Evolutionary conservation across 2,113 vertebrate genomes (phyloP).

Genomic region (Dissostichus mawsoni): DNA sequence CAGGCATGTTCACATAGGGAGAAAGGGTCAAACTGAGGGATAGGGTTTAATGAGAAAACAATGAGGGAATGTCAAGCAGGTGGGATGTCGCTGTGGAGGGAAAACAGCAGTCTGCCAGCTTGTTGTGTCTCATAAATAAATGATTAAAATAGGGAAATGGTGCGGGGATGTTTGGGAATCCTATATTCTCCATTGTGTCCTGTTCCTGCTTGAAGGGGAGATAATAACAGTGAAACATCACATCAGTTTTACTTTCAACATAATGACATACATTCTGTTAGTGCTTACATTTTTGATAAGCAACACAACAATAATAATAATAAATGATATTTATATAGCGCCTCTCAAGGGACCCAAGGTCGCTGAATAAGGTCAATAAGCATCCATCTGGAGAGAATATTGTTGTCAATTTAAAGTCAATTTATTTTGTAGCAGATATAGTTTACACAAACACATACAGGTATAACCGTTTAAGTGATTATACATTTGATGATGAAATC

Average conservation of each 20-base stretch:
- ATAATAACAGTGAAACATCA: not conserved
- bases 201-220: slow-evolving; percentile 1
- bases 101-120: slow-evolving; percentile 42
- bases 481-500: not conserved
- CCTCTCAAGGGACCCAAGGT: too few species aligned
- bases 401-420: not conserved
- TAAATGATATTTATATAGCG: too few species aligned
- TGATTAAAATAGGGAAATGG: slow-evolving; percentile 52
- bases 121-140: slow-evolving; percentile 65
- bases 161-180: slow-evolving; percentile 39
- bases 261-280: not conserved
- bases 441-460: slow-evolving; percentile 10
- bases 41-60: slow-evolving; percentile 29
- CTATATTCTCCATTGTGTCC: slow-evolving; percentile 32
- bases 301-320: not conserved
- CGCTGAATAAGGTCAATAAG: not conserved
- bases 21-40: not conserved
- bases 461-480: not conserved
- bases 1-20: not conserved
- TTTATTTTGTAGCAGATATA: slow-evolving; percentile 30
- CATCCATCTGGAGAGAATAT: slow-evolving; percentile 2
- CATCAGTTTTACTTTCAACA: not conserved
- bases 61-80: slow-evolving; percentile 35
- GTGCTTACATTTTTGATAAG: not conserved
- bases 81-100: slow-evolving; percentile 18